phyloP scores from a whole-genome alignment of 2,113 vertebrate species.

The Rhegmatorhina hoffmannsi region DNA sequence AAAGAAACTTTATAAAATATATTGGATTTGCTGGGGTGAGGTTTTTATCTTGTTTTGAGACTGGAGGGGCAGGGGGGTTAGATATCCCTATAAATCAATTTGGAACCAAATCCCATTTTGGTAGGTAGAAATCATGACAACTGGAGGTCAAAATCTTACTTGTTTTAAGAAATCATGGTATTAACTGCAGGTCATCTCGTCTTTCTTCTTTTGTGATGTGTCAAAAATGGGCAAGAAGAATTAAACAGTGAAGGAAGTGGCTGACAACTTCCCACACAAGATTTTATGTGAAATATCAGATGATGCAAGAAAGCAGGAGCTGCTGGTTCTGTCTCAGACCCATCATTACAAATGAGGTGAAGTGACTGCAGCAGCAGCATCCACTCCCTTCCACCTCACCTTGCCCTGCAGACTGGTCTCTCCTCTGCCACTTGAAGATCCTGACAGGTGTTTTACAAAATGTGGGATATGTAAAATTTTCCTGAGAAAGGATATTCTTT shows the following conservation, averaged over 20 bases:
- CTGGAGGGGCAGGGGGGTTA: not conserved
- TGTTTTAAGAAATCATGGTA: not conserved
- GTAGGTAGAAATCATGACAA: not conserved
- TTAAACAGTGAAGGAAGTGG: not conserved
- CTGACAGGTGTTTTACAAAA: not conserved
- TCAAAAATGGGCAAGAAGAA: not conserved
- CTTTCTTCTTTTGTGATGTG: not conserved
- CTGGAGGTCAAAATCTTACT: not conserved
- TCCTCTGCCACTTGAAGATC: not conserved
- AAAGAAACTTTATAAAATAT: no score
- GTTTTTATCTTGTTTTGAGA: not conserved
- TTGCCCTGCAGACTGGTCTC: not conserved
- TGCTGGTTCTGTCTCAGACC: not conserved
- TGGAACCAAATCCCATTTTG: not conserved
- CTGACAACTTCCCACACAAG: not conserved
- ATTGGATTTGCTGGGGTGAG: no score
- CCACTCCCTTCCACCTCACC: accelerated
- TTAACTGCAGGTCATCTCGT: not conserved
- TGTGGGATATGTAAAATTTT: accelerated
- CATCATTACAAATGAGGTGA: not conserved
- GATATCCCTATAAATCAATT: not conserved
- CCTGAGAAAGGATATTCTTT: not conserved
- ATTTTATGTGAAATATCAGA: not conserved
- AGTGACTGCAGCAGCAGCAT: not conserved
- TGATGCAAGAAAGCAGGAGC: not conserved